phyloP scores from a whole-genome alignment of 2,888 invertebrate genomes.

The Catocala nupta region DNA sequence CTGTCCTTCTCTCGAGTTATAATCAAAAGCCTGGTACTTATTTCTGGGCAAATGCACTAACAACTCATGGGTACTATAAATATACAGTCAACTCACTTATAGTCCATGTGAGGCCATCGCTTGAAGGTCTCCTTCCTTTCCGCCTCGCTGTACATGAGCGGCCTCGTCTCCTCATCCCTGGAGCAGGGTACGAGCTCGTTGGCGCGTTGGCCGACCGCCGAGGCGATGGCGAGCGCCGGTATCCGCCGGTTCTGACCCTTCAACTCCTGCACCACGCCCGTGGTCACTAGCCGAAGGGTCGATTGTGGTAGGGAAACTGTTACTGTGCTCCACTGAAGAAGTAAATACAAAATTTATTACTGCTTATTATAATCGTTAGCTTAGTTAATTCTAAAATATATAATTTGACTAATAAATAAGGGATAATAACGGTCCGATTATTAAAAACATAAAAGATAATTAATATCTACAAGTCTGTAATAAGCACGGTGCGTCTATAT shows the following conservation, averaged over 20 bases:
- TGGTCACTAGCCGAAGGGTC: slow-evolving; percentile 92
- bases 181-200: slow-evolving; percentile 91
- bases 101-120: slow-evolving; percentile 98
- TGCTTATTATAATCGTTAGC: neutral
- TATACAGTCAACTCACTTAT: slow-evolving; percentile 89
- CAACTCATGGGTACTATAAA: too few species aligned
- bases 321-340: slow-evolving; percentile 95
- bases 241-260: slow-evolving; percentile 94
- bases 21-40: too few species aligned
- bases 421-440: too few species aligned
- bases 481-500: too few species aligned
- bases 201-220: slow-evolving; percentile 95
- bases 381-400: too few species aligned
- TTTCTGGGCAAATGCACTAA: too few species aligned
- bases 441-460: too few species aligned
- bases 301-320: slow-evolving; percentile 93
- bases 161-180: slow-evolving; percentile 80
- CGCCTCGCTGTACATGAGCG: slow-evolving; percentile 96
- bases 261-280: slow-evolving; percentile 93
- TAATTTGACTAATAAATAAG: too few species aligned
- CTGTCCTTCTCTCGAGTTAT: too few species aligned
- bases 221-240: slow-evolving; percentile 95
- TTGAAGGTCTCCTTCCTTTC: slow-evolving; percentile 96
- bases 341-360: neutral
- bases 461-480: too few species aligned